Base-by-base conservation (phyloP, 2,888 invertebrate species). In the Teleogryllus oceanicus region DNA sequence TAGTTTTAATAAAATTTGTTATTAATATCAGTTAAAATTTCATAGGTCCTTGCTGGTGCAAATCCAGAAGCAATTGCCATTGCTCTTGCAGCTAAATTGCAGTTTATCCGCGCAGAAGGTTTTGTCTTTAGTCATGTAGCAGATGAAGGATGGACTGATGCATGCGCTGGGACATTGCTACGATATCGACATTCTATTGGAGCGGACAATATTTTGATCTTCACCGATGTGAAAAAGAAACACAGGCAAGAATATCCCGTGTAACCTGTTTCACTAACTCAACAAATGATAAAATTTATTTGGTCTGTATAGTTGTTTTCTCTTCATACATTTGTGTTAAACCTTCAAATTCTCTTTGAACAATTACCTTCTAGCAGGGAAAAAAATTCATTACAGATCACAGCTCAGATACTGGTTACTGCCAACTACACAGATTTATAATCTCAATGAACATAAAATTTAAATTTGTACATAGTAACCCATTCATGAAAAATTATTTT, bases 161-260 rank as follows among this genome's bases (percentile, higher is more conserved):
- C 93, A 0, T 92, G 92, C 86, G 94, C 95, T 49, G 95, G 94
- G 0, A 86, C 88, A 11, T 85, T 95, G 80, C 85, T 95, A 50
- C 88, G 95, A 82, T 95, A 94, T 86, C 88, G 94, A 16, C 90
- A 88, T 81, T 85, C 87, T 12, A 92, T 96, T 80, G 90, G 90
- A 79, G 94, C 94, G 0, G 90, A 92, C 11, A 84, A 92, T 84
- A 87, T 96, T 24, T 86, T 92, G 2, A 86, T 95, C 12, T 91
- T 94, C 81, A 91, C 93, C 0, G 95, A 96, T 87, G 90, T 96
- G n/a, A 95, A 96, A 85, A 96, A 96, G 86, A 96, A 95, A 85
- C 95, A 96, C 85, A 91, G 92, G 92, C 37, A 37, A 37, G 37
- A 37, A 37, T 8, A 37, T 37, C 37, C 8, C 91, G 84, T 83